Evolutionary conservation across 1,140 invertebrate genomes (phyloP).

Genomic region (Hyposmocoma kahamanoa): DNA sequence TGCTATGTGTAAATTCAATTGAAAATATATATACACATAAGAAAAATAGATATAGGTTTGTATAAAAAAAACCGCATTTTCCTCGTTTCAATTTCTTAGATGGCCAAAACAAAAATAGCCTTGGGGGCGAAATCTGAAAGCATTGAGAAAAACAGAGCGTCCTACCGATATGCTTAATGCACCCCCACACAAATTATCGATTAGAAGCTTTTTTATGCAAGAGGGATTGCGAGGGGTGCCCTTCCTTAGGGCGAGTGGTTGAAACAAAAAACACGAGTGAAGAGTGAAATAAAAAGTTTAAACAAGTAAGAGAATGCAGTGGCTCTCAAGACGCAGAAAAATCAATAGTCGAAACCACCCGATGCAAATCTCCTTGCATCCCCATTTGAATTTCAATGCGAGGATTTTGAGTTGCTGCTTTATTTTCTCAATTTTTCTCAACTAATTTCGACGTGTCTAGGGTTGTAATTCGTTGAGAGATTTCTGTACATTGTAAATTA

Average conservation of each 20-base stretch:
- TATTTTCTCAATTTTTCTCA: slow-evolving; percentile 26
- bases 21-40: too few relatives aligned
- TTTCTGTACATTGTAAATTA: too few relatives aligned
- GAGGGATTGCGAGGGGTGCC: slow-evolving; percentile 59
- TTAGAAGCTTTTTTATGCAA: slow-evolving; percentile 74
- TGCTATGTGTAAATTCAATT: too few relatives aligned
- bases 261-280: slow-evolving; percentile 71
- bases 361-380: slow-evolving; percentile 67
- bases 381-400: slow-evolving; percentile 63
- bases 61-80: slow-evolving; percentile 14
- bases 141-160: slow-evolving; percentile 63
- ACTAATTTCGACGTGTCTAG: slow-evolving; percentile 27
- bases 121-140: slow-evolving; percentile 64
- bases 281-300: slow-evolving; percentile 74
- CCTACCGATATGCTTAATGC: slow-evolving; percentile 71
- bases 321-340: slow-evolving; percentile 64
- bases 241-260: slow-evolving; percentile 56
- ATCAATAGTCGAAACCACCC: slow-evolving; percentile 64
- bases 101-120: slow-evolving; percentile 60
- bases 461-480: slow-evolving; percentile 7
- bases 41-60: too few relatives aligned
- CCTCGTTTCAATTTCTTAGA: slow-evolving; percentile 46
- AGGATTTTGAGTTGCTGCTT: slow-evolving; percentile 41
- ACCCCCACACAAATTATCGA: slow-evolving; percentile 73
- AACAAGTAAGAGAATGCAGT: slow-evolving; percentile 68